Base-by-base conservation (phyloP, 23 tunicate species). In the Diplosoma virens region DNA sequence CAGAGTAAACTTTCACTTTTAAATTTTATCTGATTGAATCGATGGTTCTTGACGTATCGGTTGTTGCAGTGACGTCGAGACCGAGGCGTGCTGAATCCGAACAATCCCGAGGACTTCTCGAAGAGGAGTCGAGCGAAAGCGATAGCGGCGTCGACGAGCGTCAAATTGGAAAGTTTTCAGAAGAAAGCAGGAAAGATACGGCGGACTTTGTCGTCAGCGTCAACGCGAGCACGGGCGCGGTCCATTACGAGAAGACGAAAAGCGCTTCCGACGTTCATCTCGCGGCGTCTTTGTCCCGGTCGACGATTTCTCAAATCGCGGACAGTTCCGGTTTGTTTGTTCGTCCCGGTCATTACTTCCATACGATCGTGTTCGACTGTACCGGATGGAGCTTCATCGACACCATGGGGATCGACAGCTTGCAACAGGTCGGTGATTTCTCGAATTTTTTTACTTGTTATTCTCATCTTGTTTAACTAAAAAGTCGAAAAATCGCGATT, bases 301-400 rank as follows among this genome's bases (percentile, higher is more conserved):
- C 74, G 2, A 7, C 23, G 26, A 14, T 9, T 9, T 41, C 50
- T 7, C 11, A 14, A 14, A 9, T 9, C 11, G 50, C 14, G 16
- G 20, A 23, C 22, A 6, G 6, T 34, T 23, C 50, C 23, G 6
- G 7, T 63, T 30, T 16, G 24, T 14, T 6, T 20, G 25, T 69
- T 21, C 29, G 41, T 25, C 67, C 76, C 22, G 48, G 22, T 18
- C 80, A 78, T 32, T 64, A 23, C 47, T 86, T 86, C 67, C 92
- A 86, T 47, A 79, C 92, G 75, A 48, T 90, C 37, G 54, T 90
- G 0, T 80, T 92, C 75, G 97, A 90, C 58, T 90, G 97, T 58
- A 54, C 86, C 20, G 68, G 84, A 7, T 90, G 97, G 97, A 84
- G 75, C 23, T 79, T 84, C 60, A 90, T 90, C 24, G 97, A 90